Evolutionary conservation across 1,140 invertebrate genomes (phyloP), one percentile per base, ranked within the genome.

Genomic region (Ceratina australensis): DNA sequence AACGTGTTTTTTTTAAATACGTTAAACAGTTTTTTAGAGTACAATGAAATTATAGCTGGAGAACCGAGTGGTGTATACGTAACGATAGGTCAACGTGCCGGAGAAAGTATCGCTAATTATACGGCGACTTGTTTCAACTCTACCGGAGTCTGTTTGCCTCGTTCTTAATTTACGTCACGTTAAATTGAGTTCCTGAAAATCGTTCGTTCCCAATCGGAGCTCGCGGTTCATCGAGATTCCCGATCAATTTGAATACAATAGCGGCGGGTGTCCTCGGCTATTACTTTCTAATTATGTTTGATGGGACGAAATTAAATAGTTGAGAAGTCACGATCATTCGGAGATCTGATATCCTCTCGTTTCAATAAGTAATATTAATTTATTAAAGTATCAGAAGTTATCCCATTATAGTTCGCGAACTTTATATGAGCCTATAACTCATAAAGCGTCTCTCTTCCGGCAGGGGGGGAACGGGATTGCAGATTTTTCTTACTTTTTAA

Each of bases 191-290:
- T 50, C n/a, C 26, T 49, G n/a, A 12, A 66, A 33, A n/a, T 18
- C 4, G 59, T 20, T 0, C 50, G 22, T 57, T 33, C 60, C 61
- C 66, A 61, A 72, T 78, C 60, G 20, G 54, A 66, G 49, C 54
- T 69, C n/a, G 33, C 33, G 49, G 26, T 61, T 79, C 68, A 26
- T 72, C 74, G 64, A 61, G 60, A 42, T 81, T 66, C 42, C 13
- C 1, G 42, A 50, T 61, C 22, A 8, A 7, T 61, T 57, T 33
- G 18, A 61, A 50, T 22, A 72, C 22, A 61, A 50, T 61, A 3
- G 24, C 0, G 16, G 1, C 3, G 3, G 2, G 18, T n/a, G 54
- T 16, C 10, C n/a, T 54, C 15, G 7, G 20, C 20, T 20, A 42
- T 49, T 47, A n/a, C 16, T 26, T 49, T 60, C 33, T 16, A 61